Evolutionary conservation across 64 coral and sea anemone genomes (phyloP).

Genomic region (Montipora efflorescens): DNA sequence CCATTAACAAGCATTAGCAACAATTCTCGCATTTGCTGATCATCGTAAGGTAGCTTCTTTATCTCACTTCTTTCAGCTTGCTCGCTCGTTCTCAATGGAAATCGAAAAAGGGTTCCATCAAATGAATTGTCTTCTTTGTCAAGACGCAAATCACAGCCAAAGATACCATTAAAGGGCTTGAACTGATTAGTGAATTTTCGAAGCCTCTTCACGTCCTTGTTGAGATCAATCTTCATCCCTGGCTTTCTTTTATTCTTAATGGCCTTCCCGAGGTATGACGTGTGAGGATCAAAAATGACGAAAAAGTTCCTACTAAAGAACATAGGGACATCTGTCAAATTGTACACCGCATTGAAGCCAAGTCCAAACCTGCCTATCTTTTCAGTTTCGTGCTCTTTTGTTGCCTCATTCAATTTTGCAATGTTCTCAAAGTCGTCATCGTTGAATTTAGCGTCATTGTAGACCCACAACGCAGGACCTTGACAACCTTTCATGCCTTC

Average conservation of each 20-base stretch:
- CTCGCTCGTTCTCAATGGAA: constrained; percentile 77
- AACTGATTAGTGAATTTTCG: constrained; percentile 68
- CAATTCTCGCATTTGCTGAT: constrained; percentile 50
- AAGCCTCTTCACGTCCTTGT: constrained; percentile 47
- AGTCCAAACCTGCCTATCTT: constrained; percentile 95
- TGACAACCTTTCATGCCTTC: constrained; percentile 74
- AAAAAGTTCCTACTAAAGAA: constrained; percentile 81
- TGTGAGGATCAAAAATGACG: constrained; percentile 91
- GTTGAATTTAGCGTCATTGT: constrained; percentile 69
- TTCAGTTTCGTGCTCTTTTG: constrained; percentile 77
- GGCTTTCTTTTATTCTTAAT: constrained; percentile 73
- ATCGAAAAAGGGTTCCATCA: constrained; percentile 81
- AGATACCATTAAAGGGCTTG: constrained; percentile 88
- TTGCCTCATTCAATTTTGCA: constrained; percentile 77
- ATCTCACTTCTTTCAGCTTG: constrained; percentile 84
- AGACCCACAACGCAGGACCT: constrained; percentile 78
- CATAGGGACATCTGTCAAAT: constrained; percentile 93
- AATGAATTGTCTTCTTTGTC: constrained; percentile 45
- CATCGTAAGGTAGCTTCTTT: constrained; percentile 77
- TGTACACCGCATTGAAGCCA: constrained; percentile 93
- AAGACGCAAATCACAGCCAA: constrained; percentile 74
- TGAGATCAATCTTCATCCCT: constrained; percentile 42
- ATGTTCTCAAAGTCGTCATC: constrained; percentile 90
- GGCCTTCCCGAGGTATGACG: constrained; percentile 63
- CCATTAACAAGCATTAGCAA: constrained; percentile 64